Conservation (phyloP, 2,888 invertebrate species). For the Digitonthophagus gazella region DNA sequence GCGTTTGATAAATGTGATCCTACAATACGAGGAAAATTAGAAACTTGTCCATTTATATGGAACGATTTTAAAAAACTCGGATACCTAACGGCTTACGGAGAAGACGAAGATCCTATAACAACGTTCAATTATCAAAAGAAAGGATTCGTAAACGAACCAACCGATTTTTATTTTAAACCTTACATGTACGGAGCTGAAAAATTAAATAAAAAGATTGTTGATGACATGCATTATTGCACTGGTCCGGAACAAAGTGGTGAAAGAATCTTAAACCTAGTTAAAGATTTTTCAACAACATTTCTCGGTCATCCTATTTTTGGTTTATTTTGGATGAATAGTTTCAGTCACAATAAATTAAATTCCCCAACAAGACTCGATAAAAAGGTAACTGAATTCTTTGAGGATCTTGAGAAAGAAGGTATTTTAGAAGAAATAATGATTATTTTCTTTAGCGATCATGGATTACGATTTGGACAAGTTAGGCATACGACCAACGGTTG, state of each 20-base stretch:
- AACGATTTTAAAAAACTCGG: slow-evolving; percentile 67
- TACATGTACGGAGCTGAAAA: slow-evolving; percentile 68
- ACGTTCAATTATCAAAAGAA: slow-evolving; percentile 73
- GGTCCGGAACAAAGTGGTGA: slow-evolving; percentile 65
- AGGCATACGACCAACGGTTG: slow-evolving; percentile 68
- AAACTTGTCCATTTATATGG: slow-evolving; percentile 69
- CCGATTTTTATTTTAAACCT: slow-evolving; percentile 78
- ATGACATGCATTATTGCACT: slow-evolving; percentile 53
- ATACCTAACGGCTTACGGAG: slow-evolving; percentile 76
- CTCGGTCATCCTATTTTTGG: slow-evolving; percentile 66
- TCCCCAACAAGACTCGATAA: slow-evolving; percentile 66
- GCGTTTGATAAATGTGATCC: slow-evolving; percentile 39
- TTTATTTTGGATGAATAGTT: slow-evolving; percentile 76
- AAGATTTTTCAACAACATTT: slow-evolving; percentile 65
- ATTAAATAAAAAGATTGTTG: slow-evolving; percentile 37
- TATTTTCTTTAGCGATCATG: slow-evolving; percentile 76
- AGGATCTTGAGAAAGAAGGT: slow-evolving; percentile 57
- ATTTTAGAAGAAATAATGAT: slow-evolving; percentile 66
- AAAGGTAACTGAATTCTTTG: slow-evolving; percentile 60
- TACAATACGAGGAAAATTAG: slow-evolving; percentile 55
- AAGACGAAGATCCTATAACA: slow-evolving; percentile 70
- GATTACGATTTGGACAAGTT: slow-evolving; percentile 71
- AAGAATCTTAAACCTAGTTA: slow-evolving; percentile 66
- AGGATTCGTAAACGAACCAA: slow-evolving; percentile 71
- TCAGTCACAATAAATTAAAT: slow-evolving; percentile 70